Conservation (phyloP, 1,140 invertebrate genomes). For the Cherax quadricarinatus region DNA sequence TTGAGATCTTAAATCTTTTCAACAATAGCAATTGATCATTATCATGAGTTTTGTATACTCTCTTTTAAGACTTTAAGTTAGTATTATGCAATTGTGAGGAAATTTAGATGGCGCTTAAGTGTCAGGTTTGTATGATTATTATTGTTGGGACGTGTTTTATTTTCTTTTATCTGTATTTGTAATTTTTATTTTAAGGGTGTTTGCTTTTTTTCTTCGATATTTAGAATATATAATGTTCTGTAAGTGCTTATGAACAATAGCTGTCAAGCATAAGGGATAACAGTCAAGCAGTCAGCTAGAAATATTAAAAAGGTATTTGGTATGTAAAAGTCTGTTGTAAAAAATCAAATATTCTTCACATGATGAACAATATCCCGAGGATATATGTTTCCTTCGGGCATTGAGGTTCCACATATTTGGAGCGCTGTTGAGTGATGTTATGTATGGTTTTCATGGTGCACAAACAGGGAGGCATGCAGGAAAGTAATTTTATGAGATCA, state of each 20-base stretch:
- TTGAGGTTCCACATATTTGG: conserved; percentile 15
- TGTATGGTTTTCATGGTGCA: conserved; percentile 59
- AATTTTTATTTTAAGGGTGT: conserved; percentile 33
- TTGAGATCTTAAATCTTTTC: conserved; percentile 59
- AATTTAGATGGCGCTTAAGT: conserved; percentile 33
- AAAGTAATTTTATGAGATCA: conserved; percentile 53
- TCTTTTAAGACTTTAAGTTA: conserved; percentile 33
- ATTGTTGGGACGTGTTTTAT: conserved; percentile 39
- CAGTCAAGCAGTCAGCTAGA: conserved; percentile 14
- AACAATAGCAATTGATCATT: conserved; percentile 58
- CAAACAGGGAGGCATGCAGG: conserved; percentile 61
- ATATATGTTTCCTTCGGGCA: conserved; percentile 36
- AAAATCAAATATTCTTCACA: conserved; percentile 34
- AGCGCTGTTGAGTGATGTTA: conserved; percentile 37
- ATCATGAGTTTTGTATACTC: conserved; percentile 50
- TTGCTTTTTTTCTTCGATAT: conserved; percentile 3
- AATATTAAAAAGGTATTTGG: conserved; percentile 29
- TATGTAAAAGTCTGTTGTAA: conserved; percentile 13
- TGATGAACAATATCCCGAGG: conserved; percentile 26
- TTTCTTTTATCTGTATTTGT: conserved; percentile 48
- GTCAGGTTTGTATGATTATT: conserved; percentile 57
- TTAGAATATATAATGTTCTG: conserved; percentile 38
- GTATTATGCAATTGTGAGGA: conserved; percentile 46
- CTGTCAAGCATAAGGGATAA: conserved; percentile 14
- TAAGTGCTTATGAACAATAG: conserved; percentile 39